A percentile compares a stretch with the other conserved stretches of the same genome.
These are phyloP conservation scores for Diadumene lineata DNA, from an alignment of 92 coral and sea anemone genomes.

Conservation along the genomic window DNA sequence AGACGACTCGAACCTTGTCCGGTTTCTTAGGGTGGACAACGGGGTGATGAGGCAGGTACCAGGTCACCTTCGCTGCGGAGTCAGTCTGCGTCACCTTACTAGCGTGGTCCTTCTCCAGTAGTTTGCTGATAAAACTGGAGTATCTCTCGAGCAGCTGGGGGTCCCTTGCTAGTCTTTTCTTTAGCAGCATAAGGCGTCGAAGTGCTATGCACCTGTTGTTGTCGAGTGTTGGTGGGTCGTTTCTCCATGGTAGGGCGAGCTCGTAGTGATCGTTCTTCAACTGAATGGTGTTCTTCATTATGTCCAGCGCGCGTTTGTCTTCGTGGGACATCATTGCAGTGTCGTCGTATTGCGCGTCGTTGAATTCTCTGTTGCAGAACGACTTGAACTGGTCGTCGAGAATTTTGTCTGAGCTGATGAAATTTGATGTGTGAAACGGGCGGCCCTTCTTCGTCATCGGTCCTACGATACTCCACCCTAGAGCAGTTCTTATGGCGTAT, in stretches of 20 bases:
- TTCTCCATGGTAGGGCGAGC: slow-evolving; percentile 51
- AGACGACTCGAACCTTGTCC: slow-evolving; percentile 53
- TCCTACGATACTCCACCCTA: slow-evolving; percentile 53
- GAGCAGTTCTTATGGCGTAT: slow-evolving; percentile 29
- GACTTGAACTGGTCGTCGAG: slow-evolving; percentile 35
- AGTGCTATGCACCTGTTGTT: slow-evolving; percentile 31
- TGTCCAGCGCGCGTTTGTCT: slow-evolving; percentile 32
- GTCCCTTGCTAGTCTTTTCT: slow-evolving; percentile 29
- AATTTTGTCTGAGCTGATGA: slow-evolving; percentile 28
- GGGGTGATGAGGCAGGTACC: slow-evolving; percentile 57
- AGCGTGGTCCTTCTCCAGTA: slow-evolving; percentile 38
- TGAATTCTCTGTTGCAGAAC: slow-evolving; percentile 53
- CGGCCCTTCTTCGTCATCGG: slow-evolving; percentile 23
- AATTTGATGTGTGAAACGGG: slow-evolving; percentile 27
- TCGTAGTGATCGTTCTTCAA: slow-evolving; percentile 56
- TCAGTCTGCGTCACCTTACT: slow-evolving; percentile 11
- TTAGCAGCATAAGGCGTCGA: slow-evolving; percentile 16
- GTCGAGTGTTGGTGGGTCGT: slow-evolving; percentile 26
- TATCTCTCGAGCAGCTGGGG: slow-evolving; percentile 33
- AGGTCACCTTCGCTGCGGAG: slow-evolving; percentile 19
- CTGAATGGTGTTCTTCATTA: slow-evolving; percentile 47
- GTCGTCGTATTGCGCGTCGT: slow-evolving; percentile 31
- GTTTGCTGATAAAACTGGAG: slow-evolving; percentile 15
- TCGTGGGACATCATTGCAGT: slow-evolving; percentile 39
- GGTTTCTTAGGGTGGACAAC: slow-evolving; percentile 48